Base-by-base conservation (phyloP, 2,113 vertebrate genomes). In the Gopherus evgoodei region DNA sequence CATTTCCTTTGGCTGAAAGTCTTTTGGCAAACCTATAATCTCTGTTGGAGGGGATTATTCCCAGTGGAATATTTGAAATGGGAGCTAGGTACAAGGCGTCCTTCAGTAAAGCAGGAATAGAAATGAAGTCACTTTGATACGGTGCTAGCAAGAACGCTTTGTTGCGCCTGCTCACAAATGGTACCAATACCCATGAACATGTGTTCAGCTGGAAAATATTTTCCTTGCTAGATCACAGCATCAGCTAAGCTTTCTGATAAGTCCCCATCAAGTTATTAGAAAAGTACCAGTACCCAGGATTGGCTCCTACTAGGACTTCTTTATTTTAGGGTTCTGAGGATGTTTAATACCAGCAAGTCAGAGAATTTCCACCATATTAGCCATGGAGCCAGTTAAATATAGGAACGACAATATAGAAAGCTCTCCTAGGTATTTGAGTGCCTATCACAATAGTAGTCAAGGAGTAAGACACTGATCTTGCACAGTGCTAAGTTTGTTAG, bases 81-180 rank as follows among this genome's bases (percentile, higher is more conserved):
- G 86, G 93, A 96, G 83, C 94, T 88, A n/a, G 96, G 98, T 94
- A 98, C 98, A 42, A 59, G 81, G 82, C 97, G 98, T 98, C 95
- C 98, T 98, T 98, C 94, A 79, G 93, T 84, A 90, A 83, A 90
- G 94, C 97, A 97, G 96, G 96, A 98, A 98, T 98, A 98, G 98
- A 93, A 95, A 95, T 91, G 96, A 97, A 96, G 94, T 98, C 27
- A 91, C 92, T 97, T 90, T 57, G 81, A 86, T 81, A 72, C 9
- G 75, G 72, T 84, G 47, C 57, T 98, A 98, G 98, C 98, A 98
- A 82, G 95, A 82, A 81, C 35, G 21, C 49, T 53, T 76, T 83
- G 90, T 98, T 95, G 96, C 97, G 95, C 93, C 96, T 88, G 72
- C 94, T 98, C 90, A 96, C 97, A 97, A 97, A 94, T 96, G 92